These are phyloP conservation scores for Heteropelma amictum DNA, from an alignment of 2,888 invertebrate species.

Conservation along the genomic window DNA sequence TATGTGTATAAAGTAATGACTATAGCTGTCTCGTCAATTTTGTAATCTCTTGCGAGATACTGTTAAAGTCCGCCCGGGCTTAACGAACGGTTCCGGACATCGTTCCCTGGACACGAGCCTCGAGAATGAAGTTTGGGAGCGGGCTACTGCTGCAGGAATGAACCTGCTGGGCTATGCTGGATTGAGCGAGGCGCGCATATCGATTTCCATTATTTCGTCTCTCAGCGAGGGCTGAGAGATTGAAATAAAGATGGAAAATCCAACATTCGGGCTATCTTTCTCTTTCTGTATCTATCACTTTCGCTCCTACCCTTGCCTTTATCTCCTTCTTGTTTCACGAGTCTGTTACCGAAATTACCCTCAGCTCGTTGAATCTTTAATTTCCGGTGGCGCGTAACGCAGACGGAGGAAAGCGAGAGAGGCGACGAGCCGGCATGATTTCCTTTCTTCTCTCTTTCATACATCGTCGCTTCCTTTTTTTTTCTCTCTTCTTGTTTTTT, in stretches of 20 bases:
- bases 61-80: constrained; percentile 47
- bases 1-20: not conserved
- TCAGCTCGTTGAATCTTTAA: constrained; percentile 75
- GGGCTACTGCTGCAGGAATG: constrained; percentile 19
- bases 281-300: constrained; percentile 2
- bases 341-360: constrained; percentile 68
- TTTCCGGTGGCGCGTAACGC: constrained; percentile 67
- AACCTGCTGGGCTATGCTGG: not conserved
- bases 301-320: constrained; percentile 29
- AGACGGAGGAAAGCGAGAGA: constrained; percentile 51
- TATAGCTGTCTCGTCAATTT: constrained; percentile 30
- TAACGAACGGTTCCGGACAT: constrained; percentile 52
- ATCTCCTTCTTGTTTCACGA: constrained; percentile 60
- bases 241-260: not conserved
- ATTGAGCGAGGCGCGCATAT: constrained; percentile 58
- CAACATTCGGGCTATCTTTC: constrained; percentile 5
- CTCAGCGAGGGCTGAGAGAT: not conserved
- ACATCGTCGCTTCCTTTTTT: constrained; percentile 16
- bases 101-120: too few relatives aligned
- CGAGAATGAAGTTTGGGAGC: too few relatives aligned
- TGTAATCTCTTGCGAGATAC: constrained; percentile 48
- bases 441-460: constrained; percentile 37
- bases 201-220: constrained; percentile 69
- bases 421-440: constrained; percentile 55
- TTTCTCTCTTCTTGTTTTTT: not conserved